Percentiles rank a stretch among this genome's conserved stretches.
These are phyloP conservation scores for Thymallus thymallus DNA, from an alignment of 2,113 vertebrate genomes.

Conservation along the genomic window DNA sequence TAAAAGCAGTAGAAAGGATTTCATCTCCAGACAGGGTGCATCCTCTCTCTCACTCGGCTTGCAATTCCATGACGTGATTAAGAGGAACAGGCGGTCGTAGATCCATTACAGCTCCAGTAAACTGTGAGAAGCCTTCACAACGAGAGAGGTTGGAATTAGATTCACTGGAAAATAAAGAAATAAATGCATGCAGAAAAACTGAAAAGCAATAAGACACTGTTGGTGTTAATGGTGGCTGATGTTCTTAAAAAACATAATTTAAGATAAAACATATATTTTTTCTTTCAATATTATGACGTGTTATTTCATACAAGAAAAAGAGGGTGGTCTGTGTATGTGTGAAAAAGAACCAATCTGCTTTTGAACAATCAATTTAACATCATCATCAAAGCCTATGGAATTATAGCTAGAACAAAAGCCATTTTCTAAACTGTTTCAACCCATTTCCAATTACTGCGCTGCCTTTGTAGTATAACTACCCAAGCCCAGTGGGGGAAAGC, in stretches of 20 bases:
- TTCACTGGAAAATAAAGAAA: neutral
- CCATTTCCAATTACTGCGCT: neutral
- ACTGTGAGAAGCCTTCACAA: neutral
- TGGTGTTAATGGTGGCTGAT: neutral
- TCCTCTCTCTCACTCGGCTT: neutral
- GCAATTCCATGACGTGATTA: constrained; percentile 6
- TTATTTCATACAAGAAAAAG: too few relatives aligned
- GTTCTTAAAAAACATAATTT: neutral
- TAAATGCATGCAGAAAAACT: neutral
- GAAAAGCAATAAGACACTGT: neutral
- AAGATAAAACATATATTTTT: too few relatives aligned
- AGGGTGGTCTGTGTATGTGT: too few relatives aligned
- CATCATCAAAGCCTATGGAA: too few relatives aligned
- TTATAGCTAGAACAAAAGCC: neutral
- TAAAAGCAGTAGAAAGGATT: neutral
- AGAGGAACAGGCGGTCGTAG: neutral
- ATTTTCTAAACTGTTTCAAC: neutral
- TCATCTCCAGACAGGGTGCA: constrained; percentile 2
- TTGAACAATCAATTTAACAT: too few relatives aligned
- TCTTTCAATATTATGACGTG: too few relatives aligned
- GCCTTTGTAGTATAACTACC: neutral
- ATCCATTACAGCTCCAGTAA: neutral
- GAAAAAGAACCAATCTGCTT: too few relatives aligned
- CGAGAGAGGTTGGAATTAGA: neutral
- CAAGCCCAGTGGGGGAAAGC: neutral